Evolutionary conservation across 1,140 invertebrate genomes (phyloP).

Genomic region (Campoletis sonorensis): DNA sequence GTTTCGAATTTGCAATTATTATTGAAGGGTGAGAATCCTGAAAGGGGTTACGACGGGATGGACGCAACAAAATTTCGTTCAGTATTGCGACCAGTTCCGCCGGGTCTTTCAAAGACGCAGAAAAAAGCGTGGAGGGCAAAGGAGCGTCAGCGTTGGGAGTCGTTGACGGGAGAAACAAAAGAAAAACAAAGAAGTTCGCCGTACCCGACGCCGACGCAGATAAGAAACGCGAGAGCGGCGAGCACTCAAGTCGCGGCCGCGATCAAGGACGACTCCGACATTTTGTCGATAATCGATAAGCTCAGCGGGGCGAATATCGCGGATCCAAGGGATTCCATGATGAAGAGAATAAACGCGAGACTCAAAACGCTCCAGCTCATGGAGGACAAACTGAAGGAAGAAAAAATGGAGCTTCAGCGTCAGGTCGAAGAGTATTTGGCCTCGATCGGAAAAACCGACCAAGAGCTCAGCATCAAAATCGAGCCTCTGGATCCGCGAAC

Average conservation of each 20-base stretch:
- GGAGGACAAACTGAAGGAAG: constrained; percentile 13
- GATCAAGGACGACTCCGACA: background rate
- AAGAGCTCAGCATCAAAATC: background rate
- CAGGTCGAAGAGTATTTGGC: constrained; percentile 24
- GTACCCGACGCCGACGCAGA: background rate
- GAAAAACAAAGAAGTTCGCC: constrained; percentile 4
- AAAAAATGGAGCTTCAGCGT: constrained; percentile 15
- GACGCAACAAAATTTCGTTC: constrained; percentile 2
- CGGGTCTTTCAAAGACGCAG: constrained; percentile 23
- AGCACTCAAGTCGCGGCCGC: background rate
- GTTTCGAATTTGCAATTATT: background rate
- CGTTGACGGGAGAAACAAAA: background rate
- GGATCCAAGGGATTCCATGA: constrained; percentile 11
- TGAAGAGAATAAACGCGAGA: constrained; percentile 32
- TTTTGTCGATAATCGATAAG: constrained; percentile 9
- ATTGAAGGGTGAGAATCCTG: constrained; percentile 14
- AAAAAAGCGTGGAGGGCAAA: constrained; percentile 17
- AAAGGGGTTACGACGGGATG: constrained; percentile 18
- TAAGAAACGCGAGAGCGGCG: background rate
- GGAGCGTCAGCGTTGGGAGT: background rate
- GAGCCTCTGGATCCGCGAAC: background rate
- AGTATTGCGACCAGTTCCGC: background rate
- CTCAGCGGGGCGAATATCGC: constrained; percentile 5
- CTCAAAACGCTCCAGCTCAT: background rate
- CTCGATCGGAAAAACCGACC: constrained; percentile 7